Evolutionary conservation across 2,888 invertebrate genomes (phyloP).

Genomic region (Microlaimidae sp.): DNA sequence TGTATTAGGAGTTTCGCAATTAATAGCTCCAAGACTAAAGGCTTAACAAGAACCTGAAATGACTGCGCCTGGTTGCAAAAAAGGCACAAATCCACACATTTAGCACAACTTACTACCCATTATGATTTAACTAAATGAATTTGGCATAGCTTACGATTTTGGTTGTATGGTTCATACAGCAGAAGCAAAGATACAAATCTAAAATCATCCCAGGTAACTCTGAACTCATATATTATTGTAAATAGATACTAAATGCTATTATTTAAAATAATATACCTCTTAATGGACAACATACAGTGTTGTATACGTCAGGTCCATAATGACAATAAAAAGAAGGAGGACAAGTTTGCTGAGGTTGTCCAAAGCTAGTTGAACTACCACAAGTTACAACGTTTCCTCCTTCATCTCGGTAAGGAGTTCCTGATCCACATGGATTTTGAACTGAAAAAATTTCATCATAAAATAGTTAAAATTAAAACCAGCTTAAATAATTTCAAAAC

Average conservation of each 20-base stretch:
- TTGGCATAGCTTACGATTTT: no score
- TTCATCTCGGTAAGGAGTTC: background rate
- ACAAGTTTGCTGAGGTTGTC: constrained; percentile 4
- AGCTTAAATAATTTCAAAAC: no score
- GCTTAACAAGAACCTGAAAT: no score
- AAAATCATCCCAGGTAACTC: no score
- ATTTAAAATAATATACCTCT: constrained; percentile 4
- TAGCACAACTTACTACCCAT: no score
- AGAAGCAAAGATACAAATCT: no score
- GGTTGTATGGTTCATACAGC: no score
- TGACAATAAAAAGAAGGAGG: constrained; percentile 27
- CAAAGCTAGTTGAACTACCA: background rate
- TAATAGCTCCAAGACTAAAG: no score
- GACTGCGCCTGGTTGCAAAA: no score
- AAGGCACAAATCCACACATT: no score
- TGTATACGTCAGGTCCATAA: constrained; percentile 22
- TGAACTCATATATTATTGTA: background rate
- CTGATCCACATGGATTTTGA: background rate
- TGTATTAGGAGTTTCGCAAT: no score
- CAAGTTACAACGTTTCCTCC: background rate
- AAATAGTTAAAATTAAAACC: background rate
- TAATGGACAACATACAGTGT: constrained; percentile 12
- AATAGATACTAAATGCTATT: background rate
- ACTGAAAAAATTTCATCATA: background rate
- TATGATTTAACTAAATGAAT: no score